These are phyloP conservation scores for Puntigrus tetrazona DNA, from an alignment of 2,113 vertebrate species.

Conservation along the genomic window DNA sequence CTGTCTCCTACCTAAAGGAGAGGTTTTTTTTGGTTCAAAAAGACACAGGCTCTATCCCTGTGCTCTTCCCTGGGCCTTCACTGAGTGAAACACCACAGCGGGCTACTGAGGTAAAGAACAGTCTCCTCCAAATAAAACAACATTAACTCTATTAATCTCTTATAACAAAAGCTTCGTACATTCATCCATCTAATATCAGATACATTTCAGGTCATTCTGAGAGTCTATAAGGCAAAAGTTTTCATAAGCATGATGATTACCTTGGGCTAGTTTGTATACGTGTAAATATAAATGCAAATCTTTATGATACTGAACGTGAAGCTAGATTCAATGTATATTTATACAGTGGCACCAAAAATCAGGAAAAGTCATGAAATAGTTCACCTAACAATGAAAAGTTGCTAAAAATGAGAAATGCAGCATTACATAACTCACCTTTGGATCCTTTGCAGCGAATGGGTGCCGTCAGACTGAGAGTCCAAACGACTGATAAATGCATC, in stretches of 20 bases:
- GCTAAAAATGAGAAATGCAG: too few relatives aligned
- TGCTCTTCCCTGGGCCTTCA: neutral
- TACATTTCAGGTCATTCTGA: neutral
- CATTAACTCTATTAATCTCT: neutral
- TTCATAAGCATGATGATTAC: neutral
- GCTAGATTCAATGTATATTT: neutral
- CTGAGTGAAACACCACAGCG: neutral
- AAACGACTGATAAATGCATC: too few relatives aligned
- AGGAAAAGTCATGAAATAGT: neutral
- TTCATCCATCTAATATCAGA: neutral
- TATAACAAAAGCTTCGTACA: slow-evolving; percentile 12
- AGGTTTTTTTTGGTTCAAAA: neutral
- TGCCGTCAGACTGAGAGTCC: too few relatives aligned
- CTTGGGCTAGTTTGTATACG: neutral
- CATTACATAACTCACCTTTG: too few relatives aligned
- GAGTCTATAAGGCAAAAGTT: slow-evolving; percentile 38
- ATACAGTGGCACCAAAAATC: neutral
- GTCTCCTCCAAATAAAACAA: neutral
- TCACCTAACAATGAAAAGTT: too few relatives aligned
- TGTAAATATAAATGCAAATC: neutral
- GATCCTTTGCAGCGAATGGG: too few relatives aligned
- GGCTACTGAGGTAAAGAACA: slow-evolving; percentile 22
- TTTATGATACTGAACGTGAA: neutral
- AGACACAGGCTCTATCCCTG: neutral
- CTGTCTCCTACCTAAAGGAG: neutral